Base-by-base conservation (phyloP, 2,113 vertebrate genomes). In the Cricetomys ansorgei region DNA sequence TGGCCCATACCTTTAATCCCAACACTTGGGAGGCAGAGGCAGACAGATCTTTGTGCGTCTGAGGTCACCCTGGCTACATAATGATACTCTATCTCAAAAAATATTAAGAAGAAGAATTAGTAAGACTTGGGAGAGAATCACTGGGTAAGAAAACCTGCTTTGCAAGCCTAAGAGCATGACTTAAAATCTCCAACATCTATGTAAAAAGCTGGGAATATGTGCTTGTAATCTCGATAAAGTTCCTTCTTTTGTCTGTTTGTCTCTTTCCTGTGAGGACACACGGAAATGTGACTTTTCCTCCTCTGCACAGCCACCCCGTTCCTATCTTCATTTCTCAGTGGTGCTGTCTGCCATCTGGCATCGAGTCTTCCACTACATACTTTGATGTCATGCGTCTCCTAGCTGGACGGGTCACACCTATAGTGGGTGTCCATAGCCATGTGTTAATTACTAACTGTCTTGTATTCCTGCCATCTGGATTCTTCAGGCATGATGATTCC, bases 401-500 rank as follows among this genome's bases (percentile, higher is more conserved):
- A 3, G 19, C 55, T 64, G 23, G 48, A 55, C 55, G 17, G 17
- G 31, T 16, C 0, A 19, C 27, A 0, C 40, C 50, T 13, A 1
- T 45, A 55, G 21, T 59, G 6, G 40, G 19, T 57, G 9, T 43
- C 50, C 4, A 0, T 85, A 37, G 17, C 57, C 34, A 7, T 50
- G n/a, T 92, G 29, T 13, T 75, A 94, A 19, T 25, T 10, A 77
- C 40, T 79, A 50, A 91, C 34, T 73, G 17, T 73, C 31, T 59
- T 69, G 29, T 89, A 13, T 50, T 40, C 95, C 12, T 9, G 0
- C 80, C 4, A 9, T 85, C 17, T 48, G 37, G 21, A 59, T 97
- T 91, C 55, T 89, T 76, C 92, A 99, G 99, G 64, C 34, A 9
- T 90, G 76, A 77, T 96, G 80, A 86, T 97, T 77, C 70, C 25